Evolutionary conservation across 1,140 invertebrate species (phyloP), one percentile per base, ranked within the genome.

Genomic region (Asobara japonica): DNA sequence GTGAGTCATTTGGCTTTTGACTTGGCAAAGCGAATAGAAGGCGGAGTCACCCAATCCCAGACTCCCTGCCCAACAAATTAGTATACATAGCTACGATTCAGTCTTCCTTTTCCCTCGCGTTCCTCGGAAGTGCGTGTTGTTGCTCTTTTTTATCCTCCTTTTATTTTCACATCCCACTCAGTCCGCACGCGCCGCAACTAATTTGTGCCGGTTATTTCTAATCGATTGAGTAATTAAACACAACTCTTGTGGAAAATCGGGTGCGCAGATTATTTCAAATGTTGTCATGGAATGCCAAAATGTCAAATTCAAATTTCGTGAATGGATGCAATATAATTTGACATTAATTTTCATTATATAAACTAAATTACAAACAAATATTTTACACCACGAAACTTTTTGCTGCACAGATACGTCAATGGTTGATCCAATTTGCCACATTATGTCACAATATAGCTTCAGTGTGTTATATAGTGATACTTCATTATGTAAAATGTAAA

Each of bases 1-100:
- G 65, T 48, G 48, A 73, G 72, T 62, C 61, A 76, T 72, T 70
- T 70, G 48, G 41, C 69, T 78, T 76, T 77, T 79, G 78, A 76
- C 76, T 72, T 60, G 66, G 31, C 51, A 66, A 71, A n/a, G 72
- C 76, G 79, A 76, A 68, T 56, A 66, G 71, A 75, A 79, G 80
- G 79, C 76, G 78, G 76, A 74, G 73, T 78, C 73, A 75, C 66
- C 61, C 60, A 65, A 68, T 60, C 27, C 27, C 61, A 64, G 41
- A 73, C 62, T 78, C 75, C 48, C 73, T 48, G 69, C 79, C 80
- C 79, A 79, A 80, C 77, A 82, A 82, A 82, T 82, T 82, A 80
- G 77, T 75, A 74, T 71, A 77, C 74, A 76, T 80, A 75, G 74
- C 69, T 29, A 51, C 29, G 27, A 65, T 25, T 29, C 64, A 62